Conservation (phyloP, 2,888 invertebrate genomes). For the Ellobium chinense region DNA sequence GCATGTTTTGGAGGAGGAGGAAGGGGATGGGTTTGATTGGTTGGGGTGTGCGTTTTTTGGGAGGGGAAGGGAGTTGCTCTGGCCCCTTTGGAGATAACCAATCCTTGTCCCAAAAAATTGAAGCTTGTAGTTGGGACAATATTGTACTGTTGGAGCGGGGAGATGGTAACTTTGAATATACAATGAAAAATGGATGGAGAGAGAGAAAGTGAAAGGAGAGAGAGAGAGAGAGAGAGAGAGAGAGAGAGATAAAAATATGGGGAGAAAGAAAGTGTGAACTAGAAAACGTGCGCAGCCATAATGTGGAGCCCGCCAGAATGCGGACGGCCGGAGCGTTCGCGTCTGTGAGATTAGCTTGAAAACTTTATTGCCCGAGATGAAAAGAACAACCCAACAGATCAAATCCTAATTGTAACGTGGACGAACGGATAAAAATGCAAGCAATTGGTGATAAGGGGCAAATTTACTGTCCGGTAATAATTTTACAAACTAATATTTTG, state of each 20-base stretch:
- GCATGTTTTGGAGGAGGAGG: no score
- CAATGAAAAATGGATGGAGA: background rate
- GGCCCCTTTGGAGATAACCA: no score
- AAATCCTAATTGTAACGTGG: background rate
- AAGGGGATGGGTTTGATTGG: no score
- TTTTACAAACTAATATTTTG: constrained; percentile 22
- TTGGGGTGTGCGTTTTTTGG: no score
- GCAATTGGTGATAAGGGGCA: constrained; percentile 13
- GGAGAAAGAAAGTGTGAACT: background rate
- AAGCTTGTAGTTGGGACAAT: no score
- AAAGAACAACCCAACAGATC: background rate
- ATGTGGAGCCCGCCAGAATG: background rate
- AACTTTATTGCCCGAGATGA: background rate
- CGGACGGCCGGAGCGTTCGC: background rate
- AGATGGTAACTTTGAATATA: no score
- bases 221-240: constrained; percentile 6
- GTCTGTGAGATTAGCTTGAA: background rate
- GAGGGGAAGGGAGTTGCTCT: no score
- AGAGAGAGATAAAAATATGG: background rate
- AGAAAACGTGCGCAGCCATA: no score
- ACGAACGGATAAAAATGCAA: background rate
- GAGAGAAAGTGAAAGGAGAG: background rate
- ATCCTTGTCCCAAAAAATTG: no score
- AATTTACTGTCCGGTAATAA: constrained; percentile 33
- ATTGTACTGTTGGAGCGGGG: no score